Evolutionary conservation across 2,113 vertebrate genomes (phyloP).

Genomic region (Uria lomvia): DNA sequence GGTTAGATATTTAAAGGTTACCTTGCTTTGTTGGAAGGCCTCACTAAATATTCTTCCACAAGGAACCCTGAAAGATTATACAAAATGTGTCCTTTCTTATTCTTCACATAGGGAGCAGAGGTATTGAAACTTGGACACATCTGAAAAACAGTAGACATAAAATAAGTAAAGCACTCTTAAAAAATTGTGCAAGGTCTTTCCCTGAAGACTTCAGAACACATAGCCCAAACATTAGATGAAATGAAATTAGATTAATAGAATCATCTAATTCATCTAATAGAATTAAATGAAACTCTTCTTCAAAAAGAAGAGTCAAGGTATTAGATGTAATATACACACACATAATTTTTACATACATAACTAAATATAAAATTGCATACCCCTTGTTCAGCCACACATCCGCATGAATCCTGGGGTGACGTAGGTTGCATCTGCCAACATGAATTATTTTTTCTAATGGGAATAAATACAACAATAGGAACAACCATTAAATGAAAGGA

Average conservation of each 20-base stretch:
- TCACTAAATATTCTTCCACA: constrained; percentile 70
- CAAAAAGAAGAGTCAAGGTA: neutral
- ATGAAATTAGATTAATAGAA: neutral
- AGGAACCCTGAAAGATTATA: constrained; percentile 68
- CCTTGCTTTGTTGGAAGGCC: constrained; percentile 55
- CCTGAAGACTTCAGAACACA: neutral
- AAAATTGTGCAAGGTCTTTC: neutral
- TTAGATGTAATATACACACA: neutral
- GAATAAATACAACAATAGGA: neutral
- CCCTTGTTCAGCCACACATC: neutral
- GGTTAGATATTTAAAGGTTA: neutral
- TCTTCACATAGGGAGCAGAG: constrained; percentile 44
- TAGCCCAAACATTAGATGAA: neutral
- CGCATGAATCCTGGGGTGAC: neutral
- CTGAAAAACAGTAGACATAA: constrained; percentile 24
- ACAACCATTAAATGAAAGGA: neutral
- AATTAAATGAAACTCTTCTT: neutral
- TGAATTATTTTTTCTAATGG: constrained; percentile 10
- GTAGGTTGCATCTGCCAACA: neutral
- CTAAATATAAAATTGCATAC: neutral
- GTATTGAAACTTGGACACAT: constrained; percentile 36
- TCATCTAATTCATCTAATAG: neutral
- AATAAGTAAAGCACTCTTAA: neutral
- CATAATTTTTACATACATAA: neutral
- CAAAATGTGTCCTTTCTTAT: constrained; percentile 48